Evolutionary conservation across 1,140 invertebrate genomes (phyloP), one percentile per base, ranked within the genome.

Genomic region (Dysdera silvatica): DNA sequence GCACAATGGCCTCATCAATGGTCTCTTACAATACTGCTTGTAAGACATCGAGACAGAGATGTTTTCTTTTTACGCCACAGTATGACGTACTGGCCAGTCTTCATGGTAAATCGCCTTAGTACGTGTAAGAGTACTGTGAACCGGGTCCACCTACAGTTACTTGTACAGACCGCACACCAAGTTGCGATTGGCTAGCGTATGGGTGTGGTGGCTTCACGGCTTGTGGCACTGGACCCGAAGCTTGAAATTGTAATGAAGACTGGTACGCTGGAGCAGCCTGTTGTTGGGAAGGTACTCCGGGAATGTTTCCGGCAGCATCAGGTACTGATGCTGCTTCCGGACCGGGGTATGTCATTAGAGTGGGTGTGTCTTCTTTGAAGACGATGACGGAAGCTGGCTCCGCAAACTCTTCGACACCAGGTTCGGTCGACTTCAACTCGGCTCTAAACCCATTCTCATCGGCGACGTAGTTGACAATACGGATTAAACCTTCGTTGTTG

Each of bases 401-500:
- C 29, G 60, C 61, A 5, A 65, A 64, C 45, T 70, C 70, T 24
- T 55, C 61, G 20, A 69, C 68, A 24, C 70, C 70, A 2, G 69
- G 70, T 58, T 71, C 70, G n/a, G 71, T 71, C 29, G 69, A 67
- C 40, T 65, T 61, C 43, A 72, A 59, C 29, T 59, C 55, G 23
- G 69, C 72, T 10, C 68, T 49, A 45, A 65, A 69, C 10, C 68
- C 68, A 37, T 52, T 49, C 33, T 48, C 67, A 35, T 70, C 69
- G 20, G 69, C 69, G 20, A 70, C 69, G 64, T 72, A 72, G 64
- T 72, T 71, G 26, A 72, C 71, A 35, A 71, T 67, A 47, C 71
- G 66, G 37, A 70, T 59, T 41, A 70, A 67, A 12, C 71, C 71
- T 49, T 72, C 71, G 64, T 66, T 60, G 54, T 70, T 70, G 37